Conservation (phyloP, 2,113 vertebrate species). For the Neotragus moschatus region DNA sequence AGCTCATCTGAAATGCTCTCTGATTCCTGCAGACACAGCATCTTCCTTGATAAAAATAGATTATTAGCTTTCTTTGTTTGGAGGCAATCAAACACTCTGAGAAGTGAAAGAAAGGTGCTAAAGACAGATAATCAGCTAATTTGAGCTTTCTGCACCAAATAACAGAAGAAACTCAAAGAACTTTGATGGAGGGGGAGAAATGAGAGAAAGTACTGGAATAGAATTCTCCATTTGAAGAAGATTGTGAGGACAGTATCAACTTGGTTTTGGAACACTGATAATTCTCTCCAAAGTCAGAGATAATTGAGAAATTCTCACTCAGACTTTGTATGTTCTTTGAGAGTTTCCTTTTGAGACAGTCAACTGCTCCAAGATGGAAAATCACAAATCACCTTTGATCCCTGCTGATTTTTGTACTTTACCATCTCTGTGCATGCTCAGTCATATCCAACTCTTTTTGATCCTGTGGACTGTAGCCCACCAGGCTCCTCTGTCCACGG, state of each 20-base stretch:
- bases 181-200: slow-evolving; percentile 20
- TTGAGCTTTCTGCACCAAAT: slow-evolving; percentile 41
- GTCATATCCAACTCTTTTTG: background rate
- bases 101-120: slow-evolving; percentile 50
- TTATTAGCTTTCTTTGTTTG: slow-evolving; percentile 64
- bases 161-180: slow-evolving; percentile 31
- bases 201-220: background rate
- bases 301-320: background rate
- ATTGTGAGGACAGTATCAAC: background rate
- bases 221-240: background rate
- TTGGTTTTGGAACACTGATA: background rate
- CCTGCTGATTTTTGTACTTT: background rate
- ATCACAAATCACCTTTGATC: background rate
- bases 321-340: background rate
- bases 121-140: slow-evolving; percentile 67
- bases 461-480: background rate
- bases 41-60: slow-evolving; percentile 55
- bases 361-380: background rate
- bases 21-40: background rate
- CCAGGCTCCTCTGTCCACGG: background rate
- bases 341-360: background rate
- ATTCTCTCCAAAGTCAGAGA: slow-evolving; percentile 6
- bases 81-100: slow-evolving; percentile 50
- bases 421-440: background rate
- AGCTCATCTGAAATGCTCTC: background rate